phyloP scores from a whole-genome alignment of 2,797 vertebrate genomes.

The Fistularia commersonii region DNA sequence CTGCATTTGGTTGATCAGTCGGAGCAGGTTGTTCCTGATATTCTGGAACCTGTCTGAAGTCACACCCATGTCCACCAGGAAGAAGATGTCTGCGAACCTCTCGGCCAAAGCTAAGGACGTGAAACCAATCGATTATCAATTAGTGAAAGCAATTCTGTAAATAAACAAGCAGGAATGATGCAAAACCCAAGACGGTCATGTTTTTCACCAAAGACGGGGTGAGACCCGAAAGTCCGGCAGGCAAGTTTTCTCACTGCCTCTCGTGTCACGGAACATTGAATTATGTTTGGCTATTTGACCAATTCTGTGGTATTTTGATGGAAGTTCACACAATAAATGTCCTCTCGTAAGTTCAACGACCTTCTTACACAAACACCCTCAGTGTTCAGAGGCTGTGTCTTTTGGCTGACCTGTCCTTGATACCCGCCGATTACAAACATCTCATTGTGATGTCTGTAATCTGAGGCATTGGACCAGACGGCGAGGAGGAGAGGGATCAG shows the following conservation, averaged over 20 bases:
- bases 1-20: conserved; percentile 62
- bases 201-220: no score
- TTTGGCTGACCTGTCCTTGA: conserved; percentile 8
- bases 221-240: no score
- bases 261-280: no score
- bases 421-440: background rate
- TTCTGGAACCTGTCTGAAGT: conserved; percentile 44
- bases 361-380: background rate
- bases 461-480: background rate
- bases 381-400: background rate
- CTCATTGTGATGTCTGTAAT: background rate
- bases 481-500: no score
- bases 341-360: no score
- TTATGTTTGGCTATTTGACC: no score
- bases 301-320: no score
- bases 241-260: no score
- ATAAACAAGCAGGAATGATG: background rate
- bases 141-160: background rate
- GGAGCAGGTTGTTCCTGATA: conserved; percentile 49
- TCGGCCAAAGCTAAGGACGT: conserved; percentile 61
- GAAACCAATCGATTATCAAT: background rate
- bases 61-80: conserved; percentile 75
- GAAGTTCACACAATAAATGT: no score
- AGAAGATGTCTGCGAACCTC: conserved; percentile 78
- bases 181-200: no score